Conservation (phyloP, 2,888 invertebrate genomes). For the Campopleginae sp. region DNA sequence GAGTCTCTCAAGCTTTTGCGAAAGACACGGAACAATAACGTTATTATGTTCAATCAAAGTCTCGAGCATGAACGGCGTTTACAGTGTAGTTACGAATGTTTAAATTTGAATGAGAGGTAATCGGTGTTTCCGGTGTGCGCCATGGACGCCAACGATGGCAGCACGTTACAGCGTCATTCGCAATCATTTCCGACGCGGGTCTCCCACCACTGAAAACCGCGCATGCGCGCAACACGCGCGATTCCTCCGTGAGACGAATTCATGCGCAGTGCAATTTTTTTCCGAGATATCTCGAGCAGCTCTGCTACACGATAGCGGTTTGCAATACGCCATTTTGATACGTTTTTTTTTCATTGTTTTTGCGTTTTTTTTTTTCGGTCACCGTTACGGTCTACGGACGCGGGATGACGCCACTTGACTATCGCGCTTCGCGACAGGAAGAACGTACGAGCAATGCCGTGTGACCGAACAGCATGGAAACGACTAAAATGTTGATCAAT, state of each 20-base stretch:
- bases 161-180: constrained; percentile 35
- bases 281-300: neutral
- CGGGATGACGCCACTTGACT: constrained; percentile 63
- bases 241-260: neutral
- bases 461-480: constrained; percentile 15
- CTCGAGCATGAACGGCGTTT: constrained; percentile 44
- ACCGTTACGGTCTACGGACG: constrained; percentile 17
- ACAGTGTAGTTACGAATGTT: constrained; percentile 60
- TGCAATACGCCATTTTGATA: constrained; percentile 45
- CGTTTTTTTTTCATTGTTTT: neutral
- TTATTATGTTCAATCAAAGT: constrained; percentile 63
- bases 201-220: neutral
- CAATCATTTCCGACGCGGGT: neutral
- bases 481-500: neutral
- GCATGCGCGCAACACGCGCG: neutral
- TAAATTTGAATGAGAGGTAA: constrained; percentile 66
- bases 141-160: constrained; percentile 41
- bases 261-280: constrained; percentile 2
- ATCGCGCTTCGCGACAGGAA: constrained; percentile 16
- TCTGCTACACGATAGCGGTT: neutral
- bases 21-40: constrained; percentile 54
- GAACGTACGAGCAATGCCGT: constrained; percentile 12
- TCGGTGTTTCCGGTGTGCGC: constrained; percentile 63
- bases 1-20: constrained; percentile 1
- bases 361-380: neutral